Percentiles rank a stretch among this genome's conserved stretches.
phyloP scores from a whole-genome alignment of 2,888 invertebrate genomes.

The Metacarcinus magister region DNA sequence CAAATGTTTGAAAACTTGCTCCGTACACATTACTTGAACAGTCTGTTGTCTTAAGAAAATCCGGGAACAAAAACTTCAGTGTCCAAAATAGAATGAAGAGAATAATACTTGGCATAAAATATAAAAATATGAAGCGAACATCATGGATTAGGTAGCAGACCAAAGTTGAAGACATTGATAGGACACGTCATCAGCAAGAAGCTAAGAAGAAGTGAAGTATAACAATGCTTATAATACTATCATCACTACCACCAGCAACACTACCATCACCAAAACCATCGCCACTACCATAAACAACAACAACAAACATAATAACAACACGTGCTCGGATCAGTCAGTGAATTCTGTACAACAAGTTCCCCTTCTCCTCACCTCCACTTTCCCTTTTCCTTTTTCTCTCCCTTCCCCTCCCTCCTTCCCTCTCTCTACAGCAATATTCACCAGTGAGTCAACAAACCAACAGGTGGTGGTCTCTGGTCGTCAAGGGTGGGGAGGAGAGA shows the following conservation, averaged over 20 bases:
- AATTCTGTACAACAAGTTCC: not conserved
- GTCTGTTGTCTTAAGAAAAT: too few relatives aligned
- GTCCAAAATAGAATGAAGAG: too few relatives aligned
- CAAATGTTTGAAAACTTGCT: too few relatives aligned
- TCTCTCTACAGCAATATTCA: constrained; percentile 4
- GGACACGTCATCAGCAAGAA: too few relatives aligned
- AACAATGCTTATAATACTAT: too few relatives aligned
- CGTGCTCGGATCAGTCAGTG: not conserved
- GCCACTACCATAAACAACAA: not conserved
- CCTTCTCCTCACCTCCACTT: not conserved
- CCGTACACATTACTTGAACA: too few relatives aligned
- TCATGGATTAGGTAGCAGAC: too few relatives aligned
- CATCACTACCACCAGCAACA: not conserved
- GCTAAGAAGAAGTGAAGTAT: too few relatives aligned
- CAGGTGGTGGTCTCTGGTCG: constrained; percentile 3
- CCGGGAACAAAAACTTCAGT: too few relatives aligned
- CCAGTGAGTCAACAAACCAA: constrained; percentile 27
- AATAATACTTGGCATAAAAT: too few relatives aligned
- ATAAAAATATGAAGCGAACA: too few relatives aligned
- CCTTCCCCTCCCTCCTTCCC: not conserved
- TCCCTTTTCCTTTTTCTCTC: not conserved
- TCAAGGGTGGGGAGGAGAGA: not conserved
- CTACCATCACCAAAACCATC: not conserved
- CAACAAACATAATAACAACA: not conserved
- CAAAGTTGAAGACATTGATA: too few relatives aligned